These are phyloP conservation scores for Dreissena polymorpha DNA, from an alignment of 1,140 invertebrate species.

Conservation along the genomic window DNA sequence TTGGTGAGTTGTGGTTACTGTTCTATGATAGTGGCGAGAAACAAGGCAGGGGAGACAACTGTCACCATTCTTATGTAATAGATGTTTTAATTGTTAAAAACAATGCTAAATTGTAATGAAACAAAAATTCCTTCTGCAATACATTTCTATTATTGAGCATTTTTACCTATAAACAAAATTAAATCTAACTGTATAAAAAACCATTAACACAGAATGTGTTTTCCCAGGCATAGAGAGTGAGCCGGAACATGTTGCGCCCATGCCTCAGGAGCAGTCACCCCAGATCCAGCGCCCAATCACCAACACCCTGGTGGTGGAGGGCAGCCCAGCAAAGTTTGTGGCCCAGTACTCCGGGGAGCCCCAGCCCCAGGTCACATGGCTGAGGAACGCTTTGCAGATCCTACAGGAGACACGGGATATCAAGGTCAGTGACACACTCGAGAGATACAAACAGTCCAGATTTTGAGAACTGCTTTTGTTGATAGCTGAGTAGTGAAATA, in stretches of 20 bases:
- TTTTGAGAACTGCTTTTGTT: too few species aligned
- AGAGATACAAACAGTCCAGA: too few species aligned
- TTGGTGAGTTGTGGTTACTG: too few species aligned
- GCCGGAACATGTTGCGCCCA: constrained; percentile 90
- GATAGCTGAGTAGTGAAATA: too few species aligned
- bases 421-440: constrained; percentile 58
- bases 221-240: constrained; percentile 87
- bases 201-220: too few species aligned
- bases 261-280: constrained; percentile 92
- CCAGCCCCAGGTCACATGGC: constrained; percentile 98
- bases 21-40: constrained; percentile 92
- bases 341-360: constrained; percentile 96
- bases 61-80: too few species aligned
- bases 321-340: constrained; percentile 93
- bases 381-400: constrained; percentile 91
- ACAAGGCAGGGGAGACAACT: constrained; percentile 81
- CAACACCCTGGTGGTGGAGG: constrained; percentile 75
- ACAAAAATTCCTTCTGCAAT: too few species aligned
- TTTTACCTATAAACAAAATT: too few species aligned
- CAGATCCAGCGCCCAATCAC: constrained; percentile 88
- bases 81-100: too few species aligned
- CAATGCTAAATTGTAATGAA: too few species aligned
- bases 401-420: constrained; percentile 73
- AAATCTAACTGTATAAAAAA: too few species aligned
- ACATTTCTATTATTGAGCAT: too few species aligned